Evolutionary conservation across 2,888 invertebrate species (phyloP).

Genomic region (Prionchulus punctatus): DNA sequence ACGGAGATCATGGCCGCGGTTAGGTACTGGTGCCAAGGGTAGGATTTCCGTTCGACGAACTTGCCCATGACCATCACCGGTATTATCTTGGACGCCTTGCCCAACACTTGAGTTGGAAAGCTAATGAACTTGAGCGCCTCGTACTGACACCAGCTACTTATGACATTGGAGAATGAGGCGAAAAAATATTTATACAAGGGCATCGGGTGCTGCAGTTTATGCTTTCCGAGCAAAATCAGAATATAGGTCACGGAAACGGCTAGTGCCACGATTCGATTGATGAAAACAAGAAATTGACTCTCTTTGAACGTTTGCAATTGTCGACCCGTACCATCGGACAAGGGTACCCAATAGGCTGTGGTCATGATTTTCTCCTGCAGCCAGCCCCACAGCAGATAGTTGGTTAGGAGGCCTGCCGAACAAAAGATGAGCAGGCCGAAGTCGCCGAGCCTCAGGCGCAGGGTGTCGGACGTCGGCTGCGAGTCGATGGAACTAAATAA

Average conservation of each 20-base stretch:
- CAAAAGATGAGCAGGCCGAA: no score
- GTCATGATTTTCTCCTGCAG: conserved; percentile 61
- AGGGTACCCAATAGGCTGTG: conserved; percentile 32
- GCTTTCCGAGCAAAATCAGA: not conserved
- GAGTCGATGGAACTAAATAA: no score
- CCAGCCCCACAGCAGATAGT: conserved; percentile 12
- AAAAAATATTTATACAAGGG: conserved; percentile 87
- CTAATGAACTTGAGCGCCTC: conserved; percentile 95
- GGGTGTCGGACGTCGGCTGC: no score
- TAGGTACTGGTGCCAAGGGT: conserved; percentile 61
- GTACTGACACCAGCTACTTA: conserved; percentile 99
- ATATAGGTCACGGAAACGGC: conserved; percentile 52
- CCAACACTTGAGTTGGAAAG: conserved; percentile 67
- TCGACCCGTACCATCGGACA: conserved; percentile 25
- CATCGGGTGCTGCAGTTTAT: conserved; percentile 51
- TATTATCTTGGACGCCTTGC: conserved; percentile 94
- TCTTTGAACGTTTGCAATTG: conserved; percentile 56
- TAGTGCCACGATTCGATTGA: conserved; percentile 76
- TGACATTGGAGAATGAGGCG: conserved; percentile 86
- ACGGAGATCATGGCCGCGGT: conserved; percentile 72
- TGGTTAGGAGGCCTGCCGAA: conserved; percentile 6
- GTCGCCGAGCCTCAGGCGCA: no score
- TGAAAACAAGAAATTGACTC: conserved; percentile 88
- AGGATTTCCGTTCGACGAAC: conserved; percentile 51
- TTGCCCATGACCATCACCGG: conserved; percentile 97